Percentiles rank a stretch among this genome's conserved stretches.
Conservation (phyloP, 2,888 invertebrate genomes). For the Chrysodeixis includens region DNA sequence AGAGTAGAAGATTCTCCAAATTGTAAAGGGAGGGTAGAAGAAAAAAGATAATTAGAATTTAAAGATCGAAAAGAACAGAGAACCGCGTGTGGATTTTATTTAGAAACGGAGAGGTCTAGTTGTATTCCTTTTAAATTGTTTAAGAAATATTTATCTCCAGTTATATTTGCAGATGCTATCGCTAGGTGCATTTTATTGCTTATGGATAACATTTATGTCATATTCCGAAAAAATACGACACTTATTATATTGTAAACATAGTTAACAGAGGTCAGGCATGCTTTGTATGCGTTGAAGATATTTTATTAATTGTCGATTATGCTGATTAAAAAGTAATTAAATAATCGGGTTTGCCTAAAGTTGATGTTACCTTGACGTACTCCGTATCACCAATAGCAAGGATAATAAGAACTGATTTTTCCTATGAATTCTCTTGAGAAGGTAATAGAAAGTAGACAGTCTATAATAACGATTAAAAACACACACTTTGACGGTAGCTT, state of each 20-base stretch:
- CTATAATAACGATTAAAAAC: background rate
- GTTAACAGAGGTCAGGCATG: slow-evolving; percentile 40
- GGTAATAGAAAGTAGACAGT: background rate
- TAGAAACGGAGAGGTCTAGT: too few relatives aligned
- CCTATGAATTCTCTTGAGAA: background rate
- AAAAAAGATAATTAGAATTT: too few relatives aligned
- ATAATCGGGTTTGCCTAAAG: slow-evolving; percentile 15
- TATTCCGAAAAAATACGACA: slow-evolving; percentile 43
- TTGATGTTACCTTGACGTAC: background rate
- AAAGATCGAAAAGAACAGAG: too few relatives aligned
- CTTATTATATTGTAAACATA: slow-evolving; percentile 31
- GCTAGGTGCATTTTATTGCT: slow-evolving; percentile 70
- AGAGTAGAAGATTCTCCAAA: background rate
- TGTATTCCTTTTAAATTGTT: background rate
- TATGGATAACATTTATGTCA: slow-evolving; percentile 41
- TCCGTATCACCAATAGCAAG: background rate
- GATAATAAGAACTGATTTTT: background rate
- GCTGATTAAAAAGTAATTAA: slow-evolving; percentile 32
- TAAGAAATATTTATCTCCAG: slow-evolving; percentile 43
- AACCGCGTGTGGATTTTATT: too few relatives aligned
- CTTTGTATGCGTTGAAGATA: slow-evolving; percentile 8
- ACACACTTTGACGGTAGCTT: background rate
- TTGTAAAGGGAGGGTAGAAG: background rate
- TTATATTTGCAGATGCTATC: slow-evolving; percentile 80
- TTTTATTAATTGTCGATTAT: slow-evolving; percentile 15